Percentiles rank a stretch among this genome's conserved stretches.
Conservation (phyloP, 2,113 vertebrate genomes). For the Glaucomys volans region DNA sequence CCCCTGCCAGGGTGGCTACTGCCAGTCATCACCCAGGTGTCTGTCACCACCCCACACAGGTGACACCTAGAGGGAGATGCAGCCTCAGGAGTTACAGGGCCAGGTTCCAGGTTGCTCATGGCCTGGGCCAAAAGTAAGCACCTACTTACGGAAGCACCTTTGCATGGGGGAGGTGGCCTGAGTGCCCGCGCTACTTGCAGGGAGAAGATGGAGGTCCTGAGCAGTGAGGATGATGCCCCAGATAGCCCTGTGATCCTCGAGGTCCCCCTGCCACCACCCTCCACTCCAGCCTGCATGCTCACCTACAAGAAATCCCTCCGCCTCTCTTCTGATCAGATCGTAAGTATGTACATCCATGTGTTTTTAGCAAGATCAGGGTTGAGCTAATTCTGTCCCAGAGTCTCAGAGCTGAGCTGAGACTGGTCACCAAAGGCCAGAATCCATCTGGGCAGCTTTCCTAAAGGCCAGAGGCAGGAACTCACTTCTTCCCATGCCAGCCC, state of each 20-base stretch:
- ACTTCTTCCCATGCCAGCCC: neutral
- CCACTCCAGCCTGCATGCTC: conserved; percentile 53
- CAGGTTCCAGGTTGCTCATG: neutral
- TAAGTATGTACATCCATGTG: conserved; percentile 76
- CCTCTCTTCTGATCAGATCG: conserved; percentile 94
- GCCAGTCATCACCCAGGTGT: neutral
- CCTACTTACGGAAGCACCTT: neutral
- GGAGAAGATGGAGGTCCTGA: conserved; percentile 81
- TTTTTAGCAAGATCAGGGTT: neutral
- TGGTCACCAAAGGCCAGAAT: neutral
- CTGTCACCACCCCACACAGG: neutral
- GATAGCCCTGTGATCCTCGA: conserved; percentile 52
- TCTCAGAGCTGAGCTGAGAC: neutral
- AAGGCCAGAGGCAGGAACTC: neutral
- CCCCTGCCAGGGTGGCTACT: neutral
- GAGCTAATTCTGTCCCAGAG: too few species aligned
- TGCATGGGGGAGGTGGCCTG: neutral
- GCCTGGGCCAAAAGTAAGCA: neutral
- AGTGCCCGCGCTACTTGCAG: conserved; percentile 66
- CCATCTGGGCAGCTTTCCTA: neutral
- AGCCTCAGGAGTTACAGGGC: neutral
- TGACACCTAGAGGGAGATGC: neutral
- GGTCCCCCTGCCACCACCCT: neutral
- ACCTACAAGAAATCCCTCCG: conserved; percentile 94
- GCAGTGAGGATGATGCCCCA: conserved; percentile 84